Evolutionary conservation across 2,113 vertebrate species (phyloP), one percentile per base, ranked within the genome.

Genomic region (Microcebus jonahi): DNA sequence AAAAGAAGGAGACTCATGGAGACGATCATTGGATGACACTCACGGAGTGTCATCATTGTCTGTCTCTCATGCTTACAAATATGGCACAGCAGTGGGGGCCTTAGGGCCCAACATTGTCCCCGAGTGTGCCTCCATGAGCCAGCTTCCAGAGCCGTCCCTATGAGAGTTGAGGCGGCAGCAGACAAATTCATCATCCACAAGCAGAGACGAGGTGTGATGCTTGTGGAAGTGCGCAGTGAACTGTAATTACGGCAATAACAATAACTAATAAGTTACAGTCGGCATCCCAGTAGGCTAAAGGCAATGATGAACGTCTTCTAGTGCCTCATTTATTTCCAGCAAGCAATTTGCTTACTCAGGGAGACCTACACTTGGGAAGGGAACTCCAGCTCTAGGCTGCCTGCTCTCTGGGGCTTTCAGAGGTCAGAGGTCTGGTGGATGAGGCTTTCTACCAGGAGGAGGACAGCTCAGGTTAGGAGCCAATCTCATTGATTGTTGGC

Each of bases 201-300:
- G 89, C 86, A 59, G 89, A 75, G 75, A 83, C 2, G 10, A 70
- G 63, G 57, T 8, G 50, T 76, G 82, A 88, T 36, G 57, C 67
- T 76, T 1, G 61, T 6, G 75, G 8, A 57, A 23, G 55, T 61
- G 63, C 23, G 5, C 0, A 48, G 95, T 50, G 90, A 95, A 84
- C 90, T 71, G 57, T 97, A 97, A 95, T 97, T 91, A 88, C 0
- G 39, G 87, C 48, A 71, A 81, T 93, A 85, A 96, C 93, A 93
- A 88, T 84, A 79, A 84, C 95, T 50, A 27, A 7, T 91, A 97
- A 93, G 97, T 97, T 83, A 93, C 0, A 15, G 57, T 59, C 1
- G 0, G 95, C 53, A 53, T 76, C 93, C 85, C 31, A 13, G 96
- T 42, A 14, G 91, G 91, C 93, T 39, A 83, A 80, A 57, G 90